phyloP scores from a whole-genome alignment of 2,797 vertebrate species.

The Sphenopsis melanotis region DNA sequence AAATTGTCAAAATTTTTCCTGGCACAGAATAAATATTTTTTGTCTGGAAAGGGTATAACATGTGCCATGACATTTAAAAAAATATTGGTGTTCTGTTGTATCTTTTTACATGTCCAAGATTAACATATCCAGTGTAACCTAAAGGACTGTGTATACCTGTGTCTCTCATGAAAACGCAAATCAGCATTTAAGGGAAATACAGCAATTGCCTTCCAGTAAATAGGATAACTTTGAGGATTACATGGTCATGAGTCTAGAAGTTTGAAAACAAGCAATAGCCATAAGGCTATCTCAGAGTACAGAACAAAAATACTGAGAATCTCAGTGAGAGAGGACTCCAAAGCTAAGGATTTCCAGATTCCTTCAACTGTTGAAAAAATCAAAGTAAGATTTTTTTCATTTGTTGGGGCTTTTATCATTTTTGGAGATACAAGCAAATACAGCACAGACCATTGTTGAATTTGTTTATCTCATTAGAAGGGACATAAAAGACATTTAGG shows the following conservation, averaged over 20 bases:
- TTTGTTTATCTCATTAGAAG: background rate
- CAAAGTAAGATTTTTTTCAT: background rate
- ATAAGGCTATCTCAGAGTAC: background rate
- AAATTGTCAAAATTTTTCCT: background rate
- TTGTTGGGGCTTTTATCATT: accelerated
- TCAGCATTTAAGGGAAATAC: background rate
- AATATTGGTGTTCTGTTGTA: background rate
- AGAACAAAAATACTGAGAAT: background rate
- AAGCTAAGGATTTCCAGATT: background rate
- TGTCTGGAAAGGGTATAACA: background rate
- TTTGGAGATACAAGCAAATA: background rate
- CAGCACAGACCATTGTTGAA: accelerated
- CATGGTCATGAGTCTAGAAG: background rate
- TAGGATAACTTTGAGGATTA: background rate
- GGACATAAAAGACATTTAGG: background rate
- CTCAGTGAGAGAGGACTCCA: background rate
- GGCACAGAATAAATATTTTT: background rate
- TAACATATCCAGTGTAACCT: background rate
- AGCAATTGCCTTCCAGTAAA: background rate
- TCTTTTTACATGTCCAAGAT: background rate
- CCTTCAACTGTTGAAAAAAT: background rate
- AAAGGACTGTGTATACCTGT: background rate
- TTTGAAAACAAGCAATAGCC: background rate
- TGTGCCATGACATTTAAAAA: background rate
- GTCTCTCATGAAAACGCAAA: background rate